Conservation (phyloP, 2,888 invertebrate genomes). For the Psococerastis gibbosa region DNA sequence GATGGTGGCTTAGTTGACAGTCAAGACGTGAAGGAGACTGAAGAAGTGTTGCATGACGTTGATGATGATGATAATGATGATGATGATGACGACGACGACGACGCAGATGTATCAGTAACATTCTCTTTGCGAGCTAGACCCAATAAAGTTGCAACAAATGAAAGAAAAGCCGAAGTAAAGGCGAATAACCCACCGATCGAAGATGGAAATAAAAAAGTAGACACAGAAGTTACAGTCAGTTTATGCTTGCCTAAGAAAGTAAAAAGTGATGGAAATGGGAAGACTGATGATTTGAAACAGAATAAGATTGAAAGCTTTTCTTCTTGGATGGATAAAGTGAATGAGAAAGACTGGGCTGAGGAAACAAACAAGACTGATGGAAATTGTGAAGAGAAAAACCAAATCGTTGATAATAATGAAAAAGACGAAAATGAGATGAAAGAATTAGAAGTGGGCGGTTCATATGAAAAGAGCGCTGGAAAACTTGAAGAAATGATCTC, state of each 20-base stretch:
- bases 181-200: too few relatives aligned
- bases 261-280: slow-evolving; percentile 12
- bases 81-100: slow-evolving; percentile 1
- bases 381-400: too few relatives aligned
- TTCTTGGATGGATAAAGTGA: slow-evolving; percentile 13
- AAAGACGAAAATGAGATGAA: slow-evolving; percentile 13
- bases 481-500: slow-evolving; percentile 13
- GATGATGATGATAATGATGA: background rate
- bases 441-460: slow-evolving; percentile 12
- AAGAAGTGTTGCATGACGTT: background rate
- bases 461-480: slow-evolving; percentile 14
- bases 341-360: slow-evolving; percentile 11
- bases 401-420: slow-evolving; percentile 14
- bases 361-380: slow-evolving; percentile 14
- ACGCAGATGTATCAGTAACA: slow-evolving; percentile 14
- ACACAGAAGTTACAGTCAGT: slow-evolving; percentile 11
- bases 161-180: slow-evolving; percentile 4
- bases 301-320: slow-evolving; percentile 13
- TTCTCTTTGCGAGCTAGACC: slow-evolving; percentile 19
- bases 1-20: background rate
- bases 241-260: slow-evolving; percentile 12
- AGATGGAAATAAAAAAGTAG: slow-evolving; percentile 3
- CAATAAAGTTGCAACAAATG: slow-evolving; percentile 23
- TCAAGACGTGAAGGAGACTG: background rate
- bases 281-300: slow-evolving; percentile 12